phyloP scores from a whole-genome alignment of 2,888 invertebrate genomes.

The Sphaerophoria rueppellii region DNA sequence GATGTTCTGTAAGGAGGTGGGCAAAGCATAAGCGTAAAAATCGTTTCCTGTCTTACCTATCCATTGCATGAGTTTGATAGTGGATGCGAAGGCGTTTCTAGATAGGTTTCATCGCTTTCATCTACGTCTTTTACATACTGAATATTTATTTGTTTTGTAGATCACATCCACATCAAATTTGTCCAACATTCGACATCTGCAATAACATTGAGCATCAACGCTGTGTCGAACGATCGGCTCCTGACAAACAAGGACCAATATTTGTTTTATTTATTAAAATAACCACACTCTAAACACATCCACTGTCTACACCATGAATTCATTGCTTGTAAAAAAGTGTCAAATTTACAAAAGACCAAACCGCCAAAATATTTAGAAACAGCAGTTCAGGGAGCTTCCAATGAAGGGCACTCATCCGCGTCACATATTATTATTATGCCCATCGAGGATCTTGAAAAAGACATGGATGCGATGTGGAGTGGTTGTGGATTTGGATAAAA shows the following conservation, averaged over 20 bases:
- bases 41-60: too few species aligned
- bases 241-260: neutral
- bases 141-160: too few species aligned
- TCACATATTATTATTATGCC: conserved; percentile 45
- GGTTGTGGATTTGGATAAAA: neutral
- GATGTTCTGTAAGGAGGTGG: too few species aligned
- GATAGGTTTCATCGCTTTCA: too few species aligned
- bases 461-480: neutral
- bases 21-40: too few species aligned
- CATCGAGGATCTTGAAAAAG: conserved; percentile 6
- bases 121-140: too few species aligned
- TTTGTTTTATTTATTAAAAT: conserved; percentile 31
- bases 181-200: conserved; percentile 24
- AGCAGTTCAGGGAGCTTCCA: conserved; percentile 67
- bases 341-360: conserved; percentile 71
- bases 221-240: conserved; percentile 30
- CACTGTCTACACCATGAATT: conserved; percentile 42
- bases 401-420: conserved; percentile 53
- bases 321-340: conserved; percentile 67
- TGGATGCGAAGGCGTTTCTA: too few species aligned
- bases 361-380: conserved; percentile 72
- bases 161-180: too few species aligned
- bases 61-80: too few species aligned
- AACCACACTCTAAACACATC: conserved; percentile 1
- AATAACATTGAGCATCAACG: conserved; percentile 20